Conservation (phyloP, 2,888 invertebrate genomes). For the Ormyrus rosae region DNA sequence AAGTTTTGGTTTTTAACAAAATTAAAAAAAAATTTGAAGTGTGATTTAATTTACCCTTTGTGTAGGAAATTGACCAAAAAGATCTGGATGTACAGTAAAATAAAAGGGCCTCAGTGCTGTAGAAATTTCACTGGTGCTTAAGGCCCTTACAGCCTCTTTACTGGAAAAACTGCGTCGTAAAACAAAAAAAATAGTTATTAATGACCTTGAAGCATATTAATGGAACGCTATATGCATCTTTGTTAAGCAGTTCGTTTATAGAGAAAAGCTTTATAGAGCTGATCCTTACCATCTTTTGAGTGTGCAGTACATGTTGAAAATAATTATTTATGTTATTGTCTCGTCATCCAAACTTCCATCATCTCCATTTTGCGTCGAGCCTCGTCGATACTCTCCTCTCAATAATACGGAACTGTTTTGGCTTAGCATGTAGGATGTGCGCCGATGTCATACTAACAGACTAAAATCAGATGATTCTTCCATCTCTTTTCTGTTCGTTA, state of each 20-base stretch:
- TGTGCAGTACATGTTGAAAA: conserved; percentile 63
- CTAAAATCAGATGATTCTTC: background rate
- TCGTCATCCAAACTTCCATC: conserved; percentile 30
- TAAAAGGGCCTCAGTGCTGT: conserved; percentile 95
- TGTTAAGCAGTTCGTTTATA: background rate
- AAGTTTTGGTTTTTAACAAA: no score
- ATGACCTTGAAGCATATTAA: conserved; percentile 31
- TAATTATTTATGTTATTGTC: conserved; percentile 5
- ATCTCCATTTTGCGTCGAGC: conserved; percentile 35
- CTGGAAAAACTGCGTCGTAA: conserved; percentile 63
- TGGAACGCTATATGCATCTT: background rate
- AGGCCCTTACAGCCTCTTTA: conserved; percentile 69
- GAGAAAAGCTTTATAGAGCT: background rate
- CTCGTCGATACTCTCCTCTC: background rate
- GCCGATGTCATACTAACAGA: background rate
- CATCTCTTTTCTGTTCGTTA: background rate
- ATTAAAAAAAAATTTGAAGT: no score
- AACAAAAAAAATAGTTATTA: conserved; percentile 4
- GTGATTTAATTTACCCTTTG: conserved; percentile 82
- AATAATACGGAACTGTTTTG: background rate
- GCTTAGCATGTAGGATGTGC: background rate
- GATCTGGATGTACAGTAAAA: conserved; percentile 96
- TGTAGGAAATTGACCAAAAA: conserved; percentile 93
- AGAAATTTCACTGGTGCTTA: conserved; percentile 90
- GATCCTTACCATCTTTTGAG: conserved; percentile 63